Evolutionary conservation across 2,888 invertebrate genomes (phyloP), one percentile per base, ranked within the genome.

Genomic region (Synergus umbraculus): DNA sequence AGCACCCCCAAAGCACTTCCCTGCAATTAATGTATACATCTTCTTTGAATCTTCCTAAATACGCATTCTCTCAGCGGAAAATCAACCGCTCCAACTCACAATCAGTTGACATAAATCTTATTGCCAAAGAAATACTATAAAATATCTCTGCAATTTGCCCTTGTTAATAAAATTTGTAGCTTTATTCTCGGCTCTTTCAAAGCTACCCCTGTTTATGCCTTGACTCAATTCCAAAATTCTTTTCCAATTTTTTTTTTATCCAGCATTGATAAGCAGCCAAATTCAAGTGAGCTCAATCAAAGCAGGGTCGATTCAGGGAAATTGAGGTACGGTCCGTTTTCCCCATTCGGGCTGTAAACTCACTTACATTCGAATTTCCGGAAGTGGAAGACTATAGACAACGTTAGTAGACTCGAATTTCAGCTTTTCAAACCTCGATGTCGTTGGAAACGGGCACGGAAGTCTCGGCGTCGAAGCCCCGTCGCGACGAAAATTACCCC

Each of bases 401-500:
- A 37, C 37, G 49, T 60, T 69, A 69, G 69, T 69, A 13, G 44
- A 46, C n/a, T 18, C 44, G 18, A 22, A 22, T 12, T 69, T 29
- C 8, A 46, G 13, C 13, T 29, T 69, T 69, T 37, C 9, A 18
- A 43, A 43, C 10, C 44, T 43, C 43, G 18, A 66, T 49, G 29
- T 46, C 22, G 49, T 37, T 73, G 37, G 73, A 73, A 73, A 73
- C 54, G 54, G 49, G 49, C 37, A 69, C 67, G 63, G 77, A 76
- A 64, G 73, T 65, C 69, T 67, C 64, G 82, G 76, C 76, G 76
- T 44, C 79, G 60, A 82, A 60, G 60, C 58, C 77, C 49, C 58
- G 76, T 65, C 73, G 79, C 63, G 78, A 82, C 81, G 81, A 79
- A 82, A 83, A 85, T 83, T 84, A 83, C 78, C 82, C 79, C 77